Base-by-base conservation (phyloP, 1,140 invertebrate species). In the Drosophila setifemur region DNA sequence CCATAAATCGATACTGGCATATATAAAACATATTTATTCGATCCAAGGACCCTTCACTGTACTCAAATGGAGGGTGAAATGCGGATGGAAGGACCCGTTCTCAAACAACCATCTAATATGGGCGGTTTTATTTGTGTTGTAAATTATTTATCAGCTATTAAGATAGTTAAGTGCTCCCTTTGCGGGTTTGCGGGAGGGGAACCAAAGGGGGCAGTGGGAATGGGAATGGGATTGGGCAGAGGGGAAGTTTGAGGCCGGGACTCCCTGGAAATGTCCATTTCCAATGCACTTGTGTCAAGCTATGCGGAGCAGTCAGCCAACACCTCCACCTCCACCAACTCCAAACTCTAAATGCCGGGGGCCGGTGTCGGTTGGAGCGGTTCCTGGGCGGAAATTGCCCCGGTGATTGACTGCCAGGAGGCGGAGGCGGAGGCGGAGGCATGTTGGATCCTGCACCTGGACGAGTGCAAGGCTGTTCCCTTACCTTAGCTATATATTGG, bases 141-240 rank as follows among this genome's bases (percentile, higher is more conserved):
- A 60, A 69, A 74, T 73, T 64, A 73, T 73, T 73, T 39, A 73
- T 39, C 40, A 23, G 69, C 57, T 37, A 70, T 79, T 79, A 79
- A 67, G 43, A 53, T 44, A 23, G 44, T 37, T 71, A 49, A 60
- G 67, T 43, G 28, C 52, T 66, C 31, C 19, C 26, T 29, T 54
- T 43, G 25, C 23, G 11, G 2, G 31, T n/a, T 7, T 4, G 5
- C 3, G 31, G 12, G 31, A 8, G 7, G 14, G 2, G 21, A n/a
- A n/a, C n/a, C n/a, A n/a, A n/a, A n/a, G n/a, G n/a, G n/a, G n/a
- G n/a, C n/a, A n/a, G n/a, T n/a, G n/a, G n/a, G n/a, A n/a, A n/a
- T n/a, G n/a, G n/a, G n/a, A n/a, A 18, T 7, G 33, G 33, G 14
- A 14, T 9, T 5, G 33, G 33, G 2, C 12, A 25, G 26, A 43